Percentiles rank a stretch among this genome's conserved stretches.
Conservation (phyloP, 2,888 invertebrate species). For the Diarsia rubi region DNA sequence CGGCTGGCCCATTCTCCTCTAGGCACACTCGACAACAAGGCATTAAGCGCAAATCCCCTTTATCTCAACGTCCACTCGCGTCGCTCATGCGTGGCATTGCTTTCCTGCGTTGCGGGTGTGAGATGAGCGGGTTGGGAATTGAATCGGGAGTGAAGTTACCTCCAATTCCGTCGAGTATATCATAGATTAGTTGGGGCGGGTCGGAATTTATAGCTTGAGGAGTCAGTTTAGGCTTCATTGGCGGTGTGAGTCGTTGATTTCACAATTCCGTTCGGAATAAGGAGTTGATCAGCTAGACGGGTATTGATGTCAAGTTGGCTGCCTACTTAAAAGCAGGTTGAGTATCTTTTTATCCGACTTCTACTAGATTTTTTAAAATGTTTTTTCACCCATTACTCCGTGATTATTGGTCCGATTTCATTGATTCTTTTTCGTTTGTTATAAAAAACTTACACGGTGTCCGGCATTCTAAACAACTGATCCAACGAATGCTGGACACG, state of each 20-base stretch:
- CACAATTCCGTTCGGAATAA: neutral
- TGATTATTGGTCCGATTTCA: too few relatives aligned
- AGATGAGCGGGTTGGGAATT: conserved; percentile 55
- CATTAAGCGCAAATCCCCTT: conserved; percentile 77
- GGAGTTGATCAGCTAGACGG: neutral
- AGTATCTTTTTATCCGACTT: neutral
- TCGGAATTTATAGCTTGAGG: conserved; percentile 34
- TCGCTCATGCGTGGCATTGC: conserved; percentile 75
- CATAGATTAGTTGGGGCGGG: conserved; percentile 34
- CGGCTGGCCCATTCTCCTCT: conserved; percentile 46
- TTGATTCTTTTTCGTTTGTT: too few relatives aligned
- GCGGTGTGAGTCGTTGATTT: neutral
- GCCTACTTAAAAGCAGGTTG: neutral
- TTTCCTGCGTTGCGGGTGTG: conserved; percentile 56
- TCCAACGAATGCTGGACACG: too few relatives aligned
- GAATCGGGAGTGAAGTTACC: conserved; percentile 44
- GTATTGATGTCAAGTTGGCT: neutral
- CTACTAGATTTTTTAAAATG: too few relatives aligned
- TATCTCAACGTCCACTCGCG: conserved; percentile 74
- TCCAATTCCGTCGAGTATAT: conserved; percentile 40
- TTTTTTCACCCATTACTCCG: too few relatives aligned
- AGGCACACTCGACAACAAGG: conserved; percentile 67
- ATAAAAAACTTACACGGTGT: too few relatives aligned
- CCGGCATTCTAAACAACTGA: too few relatives aligned
- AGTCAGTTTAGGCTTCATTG: conserved; percentile 27